Percentiles rank a stretch among this genome's conserved stretches.
Conservation (phyloP, 2,113 vertebrate genomes). For the Theropithecus gelada region DNA sequence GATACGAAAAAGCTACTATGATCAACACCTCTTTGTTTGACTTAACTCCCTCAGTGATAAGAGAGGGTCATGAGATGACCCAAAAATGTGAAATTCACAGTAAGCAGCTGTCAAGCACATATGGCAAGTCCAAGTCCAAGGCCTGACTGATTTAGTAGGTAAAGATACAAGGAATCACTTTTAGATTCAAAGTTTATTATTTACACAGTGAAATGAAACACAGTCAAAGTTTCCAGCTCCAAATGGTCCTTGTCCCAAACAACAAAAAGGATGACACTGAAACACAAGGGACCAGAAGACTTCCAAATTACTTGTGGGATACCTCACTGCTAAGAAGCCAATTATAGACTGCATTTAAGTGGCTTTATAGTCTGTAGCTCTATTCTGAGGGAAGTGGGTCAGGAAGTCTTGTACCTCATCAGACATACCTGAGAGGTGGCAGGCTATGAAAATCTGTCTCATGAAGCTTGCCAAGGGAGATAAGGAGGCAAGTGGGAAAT, state of each 20-base stretch:
- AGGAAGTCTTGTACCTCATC: background rate
- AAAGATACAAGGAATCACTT: slow-evolving; percentile 6
- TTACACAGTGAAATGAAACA: slow-evolving; percentile 5
- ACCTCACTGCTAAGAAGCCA: background rate
- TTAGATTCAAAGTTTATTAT: slow-evolving; percentile 20
- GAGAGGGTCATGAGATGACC: background rate
- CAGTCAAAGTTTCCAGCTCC: background rate
- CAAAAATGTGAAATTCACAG: slow-evolving; percentile 37
- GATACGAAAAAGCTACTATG: background rate
- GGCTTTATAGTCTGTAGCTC: background rate
- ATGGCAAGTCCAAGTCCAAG: background rate
- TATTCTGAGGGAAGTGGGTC: slow-evolving; percentile 22
- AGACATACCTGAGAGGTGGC: background rate
- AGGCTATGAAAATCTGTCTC: background rate
- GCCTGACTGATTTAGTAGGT: background rate
- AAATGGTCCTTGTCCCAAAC: background rate
- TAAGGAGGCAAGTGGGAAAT: background rate
- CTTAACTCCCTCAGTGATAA: background rate
- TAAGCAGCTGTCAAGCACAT: background rate
- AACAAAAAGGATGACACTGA: background rate
- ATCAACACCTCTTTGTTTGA: background rate
- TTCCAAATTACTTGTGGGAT: background rate
- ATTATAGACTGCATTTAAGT: background rate
- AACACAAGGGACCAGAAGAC: slow-evolving; percentile 1
- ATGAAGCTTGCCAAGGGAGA: background rate